Evolutionary conservation across 2,797 vertebrate genomes (phyloP), one percentile per base, ranked within the genome.

Genomic region (Phylloscopus collybita): DNA sequence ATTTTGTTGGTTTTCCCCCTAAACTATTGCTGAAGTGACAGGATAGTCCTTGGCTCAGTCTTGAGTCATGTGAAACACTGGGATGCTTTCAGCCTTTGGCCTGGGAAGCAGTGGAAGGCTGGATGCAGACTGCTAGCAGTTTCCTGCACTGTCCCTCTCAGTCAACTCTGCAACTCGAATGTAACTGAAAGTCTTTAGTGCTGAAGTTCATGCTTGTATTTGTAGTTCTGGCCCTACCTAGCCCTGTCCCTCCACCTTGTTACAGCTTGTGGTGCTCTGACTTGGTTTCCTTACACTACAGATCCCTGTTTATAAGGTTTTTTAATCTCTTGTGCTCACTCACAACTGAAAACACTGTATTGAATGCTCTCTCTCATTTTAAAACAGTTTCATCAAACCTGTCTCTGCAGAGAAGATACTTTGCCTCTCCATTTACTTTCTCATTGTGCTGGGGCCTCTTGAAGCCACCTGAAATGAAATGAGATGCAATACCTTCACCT

Each of bases 221-320:
- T 79, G 54, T 32, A 60, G 12, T 20, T n/a, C 32, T 72, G 14
- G 22, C 50, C 36, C 40, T 67, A 53, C 29, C 16, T 60, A 49
- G 12, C 6, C 34, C 16, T 34, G 32, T 32, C 20, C 27, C 62
- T 64, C 21, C 6, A 9, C 14, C 17, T 40, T 36, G 18, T 23
- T 57, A 49, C 32, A 51, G n/a, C 49, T 34, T 81, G 19, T 56
- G 14, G 11, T 16, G 4, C 34, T 69, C 22, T 71, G 30, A 50
- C 13, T 80, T 65, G 22, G 4, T 27, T 81, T 85, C 32, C 34
- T 80, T 56, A 40, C 4, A 15, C n/a, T 51, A 17, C 11, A 53
- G 18, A 50, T 14, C 4, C 26, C 10, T 2, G 0, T 40, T 69
- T 16, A 2, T 42, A 20, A 4, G 9, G 2, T 2, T 18, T n/a